Evolutionary conservation across 1,140 invertebrate species (phyloP).

Genomic region (Drosophila saltans): DNA sequence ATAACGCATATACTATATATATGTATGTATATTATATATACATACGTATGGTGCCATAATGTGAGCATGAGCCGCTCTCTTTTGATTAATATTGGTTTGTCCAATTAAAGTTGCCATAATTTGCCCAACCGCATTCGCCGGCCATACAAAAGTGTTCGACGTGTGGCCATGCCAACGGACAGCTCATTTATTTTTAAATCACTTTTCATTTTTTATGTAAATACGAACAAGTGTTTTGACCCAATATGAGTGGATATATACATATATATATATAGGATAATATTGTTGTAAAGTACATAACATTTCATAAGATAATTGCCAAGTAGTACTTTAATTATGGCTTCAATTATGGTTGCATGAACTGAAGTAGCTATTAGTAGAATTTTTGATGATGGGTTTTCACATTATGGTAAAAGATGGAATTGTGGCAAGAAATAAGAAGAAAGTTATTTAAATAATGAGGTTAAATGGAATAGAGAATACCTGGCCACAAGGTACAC

Average conservation of each 20-base stretch:
- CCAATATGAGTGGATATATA: constrained; percentile 6
- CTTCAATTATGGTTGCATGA: not conserved
- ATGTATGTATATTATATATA: too few relatives aligned
- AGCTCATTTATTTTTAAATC: constrained; percentile 40
- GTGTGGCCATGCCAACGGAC: constrained; percentile 16
- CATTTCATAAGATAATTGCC: constrained; percentile 13
- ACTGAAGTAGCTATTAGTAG: not conserved
- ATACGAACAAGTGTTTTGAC: constrained; percentile 10
- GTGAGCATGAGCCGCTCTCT: constrained; percentile 23
- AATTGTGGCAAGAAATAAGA: too few relatives aligned
- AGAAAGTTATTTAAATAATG: too few relatives aligned
- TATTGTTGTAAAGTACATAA: not conserved
- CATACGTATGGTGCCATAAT: constrained; percentile 17
- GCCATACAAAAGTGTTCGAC: constrained; percentile 24
- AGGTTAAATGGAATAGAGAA: too few relatives aligned
- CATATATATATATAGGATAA: not conserved
- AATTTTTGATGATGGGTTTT: too few relatives aligned
- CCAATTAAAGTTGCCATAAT: constrained; percentile 75
- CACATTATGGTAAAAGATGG: too few relatives aligned
- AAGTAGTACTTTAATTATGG: constrained; percentile 8
- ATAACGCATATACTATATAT: constrained; percentile 7
- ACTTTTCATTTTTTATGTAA: constrained; percentile 11
- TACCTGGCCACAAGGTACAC: too few relatives aligned
- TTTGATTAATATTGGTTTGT: constrained; percentile 75
- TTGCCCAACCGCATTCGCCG: constrained; percentile 48